A percentile compares a stretch with the other conserved stretches of the same genome.
phyloP scores from a whole-genome alignment of 2,888 invertebrate species.

The Aphidoletes aphidimyza region DNA sequence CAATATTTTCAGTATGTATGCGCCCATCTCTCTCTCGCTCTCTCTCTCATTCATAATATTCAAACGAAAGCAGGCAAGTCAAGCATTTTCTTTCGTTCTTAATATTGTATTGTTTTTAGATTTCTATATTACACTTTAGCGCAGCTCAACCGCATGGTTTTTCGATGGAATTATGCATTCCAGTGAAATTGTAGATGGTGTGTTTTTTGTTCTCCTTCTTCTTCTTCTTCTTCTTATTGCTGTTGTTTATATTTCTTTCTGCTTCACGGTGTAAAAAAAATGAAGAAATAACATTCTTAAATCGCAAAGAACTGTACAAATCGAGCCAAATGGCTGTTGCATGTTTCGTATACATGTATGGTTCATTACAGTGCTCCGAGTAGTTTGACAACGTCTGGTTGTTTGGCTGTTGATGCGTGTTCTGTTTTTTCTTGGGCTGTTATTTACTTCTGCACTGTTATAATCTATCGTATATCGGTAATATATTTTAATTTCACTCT shows the following conservation, averaged over 20 bases:
- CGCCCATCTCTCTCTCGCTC: no score
- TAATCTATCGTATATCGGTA: no score
- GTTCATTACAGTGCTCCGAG: neutral
- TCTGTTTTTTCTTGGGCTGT: no score
- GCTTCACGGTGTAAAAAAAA: neutral
- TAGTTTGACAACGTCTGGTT: no score
- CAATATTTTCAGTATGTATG: no score
- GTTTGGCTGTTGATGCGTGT: no score
- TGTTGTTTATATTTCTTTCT: neutral
- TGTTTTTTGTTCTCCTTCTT: no score
- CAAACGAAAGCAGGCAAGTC: slow-evolving; percentile 1
- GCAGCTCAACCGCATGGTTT: neutral
- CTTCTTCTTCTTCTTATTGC: no score
- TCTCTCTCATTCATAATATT: neutral
- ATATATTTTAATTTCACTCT: no score
- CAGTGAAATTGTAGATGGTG: slow-evolving; percentile 23
- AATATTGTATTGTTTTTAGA: slow-evolving; percentile 30
- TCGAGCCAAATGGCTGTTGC: neutral
- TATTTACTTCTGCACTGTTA: no score
- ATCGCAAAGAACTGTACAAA: neutral
- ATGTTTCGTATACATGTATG: neutral
- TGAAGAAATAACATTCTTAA: slow-evolving; percentile 10
- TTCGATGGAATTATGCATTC: slow-evolving; percentile 18
- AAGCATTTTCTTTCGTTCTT: neutral
- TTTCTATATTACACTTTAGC: slow-evolving; percentile 36